A percentile compares a stretch with the other conserved stretches of the same genome.
phyloP scores from a whole-genome alignment of 2,888 invertebrate genomes.

The Prionchulus punctatus region DNA sequence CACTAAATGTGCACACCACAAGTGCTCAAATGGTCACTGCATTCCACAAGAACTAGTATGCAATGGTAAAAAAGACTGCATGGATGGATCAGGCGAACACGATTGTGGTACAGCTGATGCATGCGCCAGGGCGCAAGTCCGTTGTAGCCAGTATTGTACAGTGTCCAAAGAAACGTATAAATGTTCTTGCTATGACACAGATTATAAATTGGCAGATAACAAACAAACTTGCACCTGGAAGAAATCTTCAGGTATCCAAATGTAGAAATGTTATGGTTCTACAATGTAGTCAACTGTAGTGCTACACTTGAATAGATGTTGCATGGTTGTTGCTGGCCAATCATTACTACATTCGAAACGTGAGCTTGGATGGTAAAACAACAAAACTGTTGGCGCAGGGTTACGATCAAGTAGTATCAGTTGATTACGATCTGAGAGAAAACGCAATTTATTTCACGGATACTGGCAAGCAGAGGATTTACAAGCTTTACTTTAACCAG shows the following conservation, averaged over 20 bases:
- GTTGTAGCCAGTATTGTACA: constrained; percentile 83
- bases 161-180: constrained; percentile 86
- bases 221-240: constrained; percentile 76
- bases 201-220: constrained; percentile 67
- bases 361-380: constrained; percentile 67
- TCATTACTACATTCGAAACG: constrained; percentile 88
- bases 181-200: constrained; percentile 83
- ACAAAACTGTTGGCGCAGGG: constrained; percentile 73
- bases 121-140: constrained; percentile 59
- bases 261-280: too few relatives aligned
- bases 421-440: constrained; percentile 74
- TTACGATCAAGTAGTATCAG: constrained; percentile 82
- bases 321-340: constrained; percentile 79
- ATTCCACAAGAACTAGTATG: constrained; percentile 62
- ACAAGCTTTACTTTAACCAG: constrained; percentile 21
- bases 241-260: too few relatives aligned
- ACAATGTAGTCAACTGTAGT: background rate
- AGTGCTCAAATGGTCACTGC: constrained; percentile 69
- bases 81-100: constrained; percentile 86
- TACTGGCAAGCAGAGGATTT: constrained; percentile 42
- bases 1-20: constrained; percentile 62
- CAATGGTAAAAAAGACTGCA: constrained; percentile 76
- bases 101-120: constrained; percentile 71
- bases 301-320: background rate
- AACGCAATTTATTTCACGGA: constrained; percentile 85